These are phyloP conservation scores for Phyllostomus discolor DNA, from an alignment of 2,113 vertebrate species.

Conservation along the genomic window DNA sequence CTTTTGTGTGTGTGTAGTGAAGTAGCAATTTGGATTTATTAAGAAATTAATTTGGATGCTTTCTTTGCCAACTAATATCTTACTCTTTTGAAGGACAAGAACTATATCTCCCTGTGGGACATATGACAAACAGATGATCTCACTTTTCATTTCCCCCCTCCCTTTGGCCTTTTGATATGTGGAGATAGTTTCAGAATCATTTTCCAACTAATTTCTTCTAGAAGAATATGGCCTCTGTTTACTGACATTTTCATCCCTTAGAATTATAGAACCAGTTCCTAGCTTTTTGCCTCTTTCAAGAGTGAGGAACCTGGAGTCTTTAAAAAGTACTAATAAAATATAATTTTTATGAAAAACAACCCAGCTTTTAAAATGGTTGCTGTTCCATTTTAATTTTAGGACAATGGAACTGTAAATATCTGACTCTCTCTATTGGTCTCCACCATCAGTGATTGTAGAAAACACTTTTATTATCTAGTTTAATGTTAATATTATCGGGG, in stretches of 20 bases:
- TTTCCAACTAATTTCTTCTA: background rate
- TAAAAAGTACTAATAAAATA: background rate
- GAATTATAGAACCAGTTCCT: background rate
- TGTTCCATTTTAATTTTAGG: background rate
- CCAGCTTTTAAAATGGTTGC: background rate
- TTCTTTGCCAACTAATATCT: background rate
- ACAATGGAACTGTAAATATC: background rate
- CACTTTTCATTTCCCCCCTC: background rate
- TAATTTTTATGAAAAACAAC: background rate
- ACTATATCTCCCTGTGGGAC: background rate
- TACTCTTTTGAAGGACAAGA: background rate
- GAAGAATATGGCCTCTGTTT: background rate
- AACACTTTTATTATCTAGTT: background rate
- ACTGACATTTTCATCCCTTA: background rate
- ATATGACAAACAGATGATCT: background rate
- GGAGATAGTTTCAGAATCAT: background rate
- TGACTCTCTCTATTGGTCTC: background rate
- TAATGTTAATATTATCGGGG: conserved; percentile 4
- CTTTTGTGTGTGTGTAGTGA: background rate
- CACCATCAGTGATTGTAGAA: background rate
- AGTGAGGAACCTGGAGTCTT: background rate
- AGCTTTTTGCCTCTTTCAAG: background rate
- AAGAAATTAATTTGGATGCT: background rate
- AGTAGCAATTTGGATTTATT: background rate
- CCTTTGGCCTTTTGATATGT: background rate